phyloP scores from a whole-genome alignment of 2,113 vertebrate species.

The Clinocottus analis region DNA sequence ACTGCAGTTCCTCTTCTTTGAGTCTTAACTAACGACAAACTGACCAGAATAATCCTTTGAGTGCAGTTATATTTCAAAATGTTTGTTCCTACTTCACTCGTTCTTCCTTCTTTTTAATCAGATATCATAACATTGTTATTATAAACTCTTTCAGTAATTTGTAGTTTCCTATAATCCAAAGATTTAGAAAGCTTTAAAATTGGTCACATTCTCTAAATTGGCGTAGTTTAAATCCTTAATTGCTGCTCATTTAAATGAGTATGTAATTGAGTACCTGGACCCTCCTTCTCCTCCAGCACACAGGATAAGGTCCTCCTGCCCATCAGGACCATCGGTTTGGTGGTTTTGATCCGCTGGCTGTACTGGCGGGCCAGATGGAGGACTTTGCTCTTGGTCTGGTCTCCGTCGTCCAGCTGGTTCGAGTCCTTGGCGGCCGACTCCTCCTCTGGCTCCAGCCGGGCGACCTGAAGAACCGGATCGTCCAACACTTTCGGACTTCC shows the following conservation, averaged over 20 bases:
- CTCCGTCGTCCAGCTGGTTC: constrained; percentile 41
- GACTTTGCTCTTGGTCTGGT: constrained; percentile 84
- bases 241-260: background rate
- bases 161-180: background rate
- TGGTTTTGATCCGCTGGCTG: constrained; percentile 89
- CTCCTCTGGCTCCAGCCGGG: constrained; percentile 72
- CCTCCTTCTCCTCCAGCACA: constrained; percentile 76
- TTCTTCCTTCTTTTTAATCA: background rate
- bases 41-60: no score
- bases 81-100: no score
- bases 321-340: constrained; percentile 30
- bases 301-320: constrained; percentile 46
- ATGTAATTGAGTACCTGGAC: constrained; percentile 48
- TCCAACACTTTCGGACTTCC: constrained; percentile 55
- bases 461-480: constrained; percentile 61
- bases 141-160: background rate
- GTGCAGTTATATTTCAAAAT: no score
- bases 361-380: constrained; percentile 91
- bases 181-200: no score
- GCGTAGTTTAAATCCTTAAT: no score
- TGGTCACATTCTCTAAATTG: background rate
- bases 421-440: constrained; percentile 11
- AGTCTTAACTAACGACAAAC: no score
- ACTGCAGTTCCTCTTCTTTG: background rate
- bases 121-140: background rate